Evolutionary conservation across 2,113 vertebrate genomes (phyloP).

Genomic region (Pomatorhinus ruficollis): DNA sequence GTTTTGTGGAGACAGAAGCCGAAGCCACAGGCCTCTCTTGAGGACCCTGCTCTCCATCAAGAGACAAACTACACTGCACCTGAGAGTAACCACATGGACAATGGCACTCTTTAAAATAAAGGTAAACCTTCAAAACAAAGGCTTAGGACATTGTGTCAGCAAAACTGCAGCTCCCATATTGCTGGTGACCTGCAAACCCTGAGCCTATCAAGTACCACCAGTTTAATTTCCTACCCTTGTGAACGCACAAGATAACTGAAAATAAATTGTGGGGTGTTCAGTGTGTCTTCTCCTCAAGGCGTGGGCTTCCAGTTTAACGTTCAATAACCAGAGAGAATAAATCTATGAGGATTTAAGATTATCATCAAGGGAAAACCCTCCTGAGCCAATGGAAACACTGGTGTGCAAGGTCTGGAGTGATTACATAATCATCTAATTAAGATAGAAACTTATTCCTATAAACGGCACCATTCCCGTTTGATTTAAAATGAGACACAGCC

Average conservation of each 20-base stretch:
- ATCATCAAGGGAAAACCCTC: background rate
- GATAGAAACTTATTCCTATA: slow-evolving; percentile 4
- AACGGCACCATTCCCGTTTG: background rate
- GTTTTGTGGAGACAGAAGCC: background rate
- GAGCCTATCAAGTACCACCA: background rate
- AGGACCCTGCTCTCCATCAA: background rate
- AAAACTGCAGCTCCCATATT: background rate
- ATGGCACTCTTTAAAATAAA: background rate
- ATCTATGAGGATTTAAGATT: slow-evolving; percentile 4
- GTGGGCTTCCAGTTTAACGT: background rate
- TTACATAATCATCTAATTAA: slow-evolving; percentile 39
- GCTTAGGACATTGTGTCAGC: background rate
- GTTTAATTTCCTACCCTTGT: background rate
- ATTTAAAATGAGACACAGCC: slow-evolving; percentile 28
- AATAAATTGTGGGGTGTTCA: background rate
- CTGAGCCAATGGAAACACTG: background rate
- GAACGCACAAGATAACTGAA: background rate
- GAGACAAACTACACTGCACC: background rate
- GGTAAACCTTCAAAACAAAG: background rate
- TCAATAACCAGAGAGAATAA: background rate
- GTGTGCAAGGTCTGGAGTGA: background rate
- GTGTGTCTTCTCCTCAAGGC: accelerated
- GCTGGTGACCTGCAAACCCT: background rate
- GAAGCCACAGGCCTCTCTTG: background rate
- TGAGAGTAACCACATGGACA: background rate